A percentile compares a stretch with the other conserved stretches of the same genome.
Evolutionary conservation across 1,140 invertebrate genomes (phyloP).

Genomic region (Arion vulgaris): DNA sequence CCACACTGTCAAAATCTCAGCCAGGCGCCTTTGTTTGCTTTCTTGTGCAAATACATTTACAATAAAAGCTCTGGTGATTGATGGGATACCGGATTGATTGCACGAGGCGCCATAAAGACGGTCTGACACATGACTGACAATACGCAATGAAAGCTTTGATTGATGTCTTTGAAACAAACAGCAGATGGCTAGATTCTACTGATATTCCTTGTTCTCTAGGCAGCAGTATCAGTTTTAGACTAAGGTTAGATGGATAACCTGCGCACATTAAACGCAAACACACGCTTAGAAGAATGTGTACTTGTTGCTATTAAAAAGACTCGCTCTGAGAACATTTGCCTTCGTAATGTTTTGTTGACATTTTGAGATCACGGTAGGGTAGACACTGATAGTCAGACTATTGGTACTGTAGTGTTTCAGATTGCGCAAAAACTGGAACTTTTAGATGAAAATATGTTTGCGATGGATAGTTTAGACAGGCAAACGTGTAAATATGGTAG

Average conservation of each 20-base stretch:
- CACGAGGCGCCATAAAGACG: slow-evolving; percentile 65
- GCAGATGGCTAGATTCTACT: slow-evolving; percentile 59
- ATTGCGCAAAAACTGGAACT: not conserved
- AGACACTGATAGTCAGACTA: too few species aligned
- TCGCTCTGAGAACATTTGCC: not conserved
- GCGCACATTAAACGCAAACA: not conserved
- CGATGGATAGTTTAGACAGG: not conserved
- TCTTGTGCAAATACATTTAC: slow-evolving; percentile 70
- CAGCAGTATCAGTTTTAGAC: slow-evolving; percentile 27
- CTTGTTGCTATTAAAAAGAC: not conserved
- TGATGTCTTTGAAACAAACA: slow-evolving; percentile 70
- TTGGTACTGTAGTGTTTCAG: not conserved
- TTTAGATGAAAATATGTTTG: not conserved
- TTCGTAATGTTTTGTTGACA: not conserved
- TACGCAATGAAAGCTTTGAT: slow-evolving; percentile 69
- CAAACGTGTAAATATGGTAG: not conserved
- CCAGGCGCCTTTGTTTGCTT: slow-evolving; percentile 66
- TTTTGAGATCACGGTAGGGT: not conserved
- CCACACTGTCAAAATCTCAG: slow-evolving; percentile 56
- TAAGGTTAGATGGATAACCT: not conserved
- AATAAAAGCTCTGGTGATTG: slow-evolving; percentile 69
- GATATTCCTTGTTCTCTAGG: slow-evolving; percentile 32
- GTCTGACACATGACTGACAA: slow-evolving; percentile 72
- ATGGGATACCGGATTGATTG: slow-evolving; percentile 70
- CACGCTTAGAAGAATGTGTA: not conserved